phyloP scores from a whole-genome alignment of 2,888 invertebrate genomes.

The Cephus runcator region DNA sequence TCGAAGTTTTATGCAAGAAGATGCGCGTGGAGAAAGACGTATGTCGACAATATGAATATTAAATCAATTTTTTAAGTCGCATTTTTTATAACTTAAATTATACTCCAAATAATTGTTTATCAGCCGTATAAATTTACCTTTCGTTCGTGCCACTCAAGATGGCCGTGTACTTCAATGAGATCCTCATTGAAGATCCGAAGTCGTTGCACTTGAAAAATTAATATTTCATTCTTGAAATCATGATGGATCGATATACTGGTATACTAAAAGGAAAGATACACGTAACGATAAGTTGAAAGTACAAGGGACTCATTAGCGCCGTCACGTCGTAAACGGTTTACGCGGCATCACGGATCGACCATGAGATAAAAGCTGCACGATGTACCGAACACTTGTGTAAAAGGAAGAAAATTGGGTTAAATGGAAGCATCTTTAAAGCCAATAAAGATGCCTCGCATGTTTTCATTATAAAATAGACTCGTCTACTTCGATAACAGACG shows the following conservation, averaged over 20 bases:
- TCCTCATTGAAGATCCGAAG: not conserved
- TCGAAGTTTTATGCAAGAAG: not conserved
- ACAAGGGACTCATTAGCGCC: constrained; percentile 3
- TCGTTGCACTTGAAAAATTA: not conserved
- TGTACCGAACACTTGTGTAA: not conserved
- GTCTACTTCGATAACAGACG: not conserved
- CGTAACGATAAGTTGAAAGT: not conserved
- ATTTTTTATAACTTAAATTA: not conserved
- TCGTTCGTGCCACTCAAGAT: not conserved
- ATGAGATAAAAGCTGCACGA: not conserved
- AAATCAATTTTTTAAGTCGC: not conserved
- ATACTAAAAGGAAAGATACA: not conserved
- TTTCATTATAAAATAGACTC: not conserved
- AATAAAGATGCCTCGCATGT: not conserved
- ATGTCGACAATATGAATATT: not conserved
- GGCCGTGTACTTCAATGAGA: not conserved
- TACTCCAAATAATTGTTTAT: not conserved
- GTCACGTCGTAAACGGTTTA: not conserved
- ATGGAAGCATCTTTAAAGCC: not conserved
- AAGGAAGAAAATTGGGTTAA: not conserved
- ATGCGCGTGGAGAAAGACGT: not conserved
- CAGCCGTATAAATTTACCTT: not conserved
- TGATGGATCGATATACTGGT: constrained; percentile 1
- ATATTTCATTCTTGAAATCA: not conserved
- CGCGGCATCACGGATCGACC: not conserved